Percentiles rank a stretch among this genome's conserved stretches.
phyloP scores from a whole-genome alignment of 2,113 vertebrate species.

The Phylloscopus trochiloides region DNA sequence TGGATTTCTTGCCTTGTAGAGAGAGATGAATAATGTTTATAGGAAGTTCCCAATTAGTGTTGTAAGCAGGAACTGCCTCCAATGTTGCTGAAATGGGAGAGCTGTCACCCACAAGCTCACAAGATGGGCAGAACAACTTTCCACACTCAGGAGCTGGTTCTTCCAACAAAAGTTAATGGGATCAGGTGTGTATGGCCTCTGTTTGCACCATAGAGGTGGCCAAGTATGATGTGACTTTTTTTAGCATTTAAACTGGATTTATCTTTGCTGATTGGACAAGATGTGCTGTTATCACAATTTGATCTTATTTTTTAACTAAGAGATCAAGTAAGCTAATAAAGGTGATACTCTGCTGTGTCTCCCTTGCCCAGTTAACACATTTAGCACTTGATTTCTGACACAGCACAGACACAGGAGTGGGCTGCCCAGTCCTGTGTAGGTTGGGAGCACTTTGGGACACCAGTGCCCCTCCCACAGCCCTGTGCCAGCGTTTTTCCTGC shows the following conservation, averaged over 20 bases:
- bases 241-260: not conserved
- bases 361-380: not conserved
- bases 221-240: not conserved
- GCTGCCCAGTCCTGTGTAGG: rapidly evolving
- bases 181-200: not conserved
- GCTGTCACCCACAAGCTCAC: not conserved
- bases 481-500: not conserved
- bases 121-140: not conserved
- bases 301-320: conserved; percentile 50
- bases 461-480: not conserved
- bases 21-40: conserved; percentile 17
- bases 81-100: not conserved
- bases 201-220: not conserved
- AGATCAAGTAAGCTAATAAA: not conserved
- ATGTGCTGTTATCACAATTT: not conserved
- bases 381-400: not conserved
- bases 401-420: not conserved
- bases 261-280: not conserved
- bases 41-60: conserved; percentile 9
- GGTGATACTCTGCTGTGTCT: not conserved
- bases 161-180: not conserved
- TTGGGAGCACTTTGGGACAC: not conserved
- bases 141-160: not conserved
- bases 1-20: conserved; percentile 6
- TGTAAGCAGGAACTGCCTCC: not conserved